These are phyloP conservation scores for Arctia plantaginis DNA, from an alignment of 2,888 invertebrate species.

Conservation along the genomic window DNA sequence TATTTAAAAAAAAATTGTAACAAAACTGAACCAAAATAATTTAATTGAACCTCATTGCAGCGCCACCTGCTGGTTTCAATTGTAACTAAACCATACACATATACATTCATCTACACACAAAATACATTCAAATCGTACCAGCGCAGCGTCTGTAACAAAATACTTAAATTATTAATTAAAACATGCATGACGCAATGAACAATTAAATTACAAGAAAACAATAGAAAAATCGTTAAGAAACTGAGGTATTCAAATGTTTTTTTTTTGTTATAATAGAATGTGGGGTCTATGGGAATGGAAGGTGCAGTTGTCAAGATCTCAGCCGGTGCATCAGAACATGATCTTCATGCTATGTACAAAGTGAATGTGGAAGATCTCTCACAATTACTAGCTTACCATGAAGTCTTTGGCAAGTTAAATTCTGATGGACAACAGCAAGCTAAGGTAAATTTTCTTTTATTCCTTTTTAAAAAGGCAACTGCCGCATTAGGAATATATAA, in stretches of 20 bases:
- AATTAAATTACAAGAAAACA: neutral
- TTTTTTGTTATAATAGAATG: constrained; percentile 62
- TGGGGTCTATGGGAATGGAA: constrained; percentile 86
- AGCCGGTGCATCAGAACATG: constrained; percentile 88
- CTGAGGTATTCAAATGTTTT: neutral
- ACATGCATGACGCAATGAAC: neutral
- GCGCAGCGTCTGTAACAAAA: neutral
- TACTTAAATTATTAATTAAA: neutral
- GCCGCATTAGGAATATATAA: too few species aligned
- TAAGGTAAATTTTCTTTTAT: too few species aligned
- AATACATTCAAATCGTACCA: neutral
- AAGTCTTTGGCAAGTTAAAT: constrained; percentile 88
- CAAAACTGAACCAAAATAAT: too few species aligned
- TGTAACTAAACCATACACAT: too few species aligned
- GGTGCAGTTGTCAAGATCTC: constrained; percentile 92
- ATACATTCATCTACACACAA: too few species aligned
- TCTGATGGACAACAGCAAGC: constrained; percentile 74
- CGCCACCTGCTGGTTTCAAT: too few species aligned
- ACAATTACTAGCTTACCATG: constrained; percentile 94
- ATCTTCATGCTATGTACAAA: constrained; percentile 93
- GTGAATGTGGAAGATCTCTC: constrained; percentile 94
- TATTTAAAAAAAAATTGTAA: too few species aligned
- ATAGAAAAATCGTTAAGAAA: neutral
- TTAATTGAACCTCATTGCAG: neutral
- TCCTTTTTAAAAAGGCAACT: too few species aligned